phyloP scores from a whole-genome alignment of 2,888 invertebrate genomes.

The Drosophila emarginata region DNA sequence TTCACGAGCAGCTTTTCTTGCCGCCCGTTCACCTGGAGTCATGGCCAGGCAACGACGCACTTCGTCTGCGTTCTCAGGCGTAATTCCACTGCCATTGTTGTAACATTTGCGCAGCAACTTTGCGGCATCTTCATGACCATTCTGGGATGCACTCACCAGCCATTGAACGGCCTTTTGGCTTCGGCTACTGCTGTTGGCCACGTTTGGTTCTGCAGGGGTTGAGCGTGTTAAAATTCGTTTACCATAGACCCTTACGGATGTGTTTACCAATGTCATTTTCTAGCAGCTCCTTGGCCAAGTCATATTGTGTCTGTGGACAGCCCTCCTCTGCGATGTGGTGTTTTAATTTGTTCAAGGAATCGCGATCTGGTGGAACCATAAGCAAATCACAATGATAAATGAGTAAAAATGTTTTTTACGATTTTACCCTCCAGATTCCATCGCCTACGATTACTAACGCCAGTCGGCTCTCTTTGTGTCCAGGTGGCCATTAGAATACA shows the following conservation, averaged over 20 bases:
- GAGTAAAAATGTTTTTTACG: neutral
- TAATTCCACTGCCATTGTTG: slow-evolving; percentile 89
- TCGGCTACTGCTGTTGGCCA: slow-evolving; percentile 54
- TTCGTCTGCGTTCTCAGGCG: slow-evolving; percentile 88
- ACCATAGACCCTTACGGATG: neutral
- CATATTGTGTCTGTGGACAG: slow-evolving; percentile 94
- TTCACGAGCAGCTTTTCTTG: slow-evolving; percentile 92
- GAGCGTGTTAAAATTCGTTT: neutral
- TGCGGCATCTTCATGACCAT: slow-evolving; percentile 94
- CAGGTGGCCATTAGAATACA: slow-evolving; percentile 79
- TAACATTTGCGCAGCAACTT: slow-evolving; percentile 85
- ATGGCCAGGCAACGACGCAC: slow-evolving; percentile 91
- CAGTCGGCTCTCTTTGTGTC: slow-evolving; percentile 80
- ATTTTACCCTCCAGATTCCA: slow-evolving; percentile 82
- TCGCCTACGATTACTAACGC: slow-evolving; percentile 76
- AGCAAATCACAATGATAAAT: neutral
- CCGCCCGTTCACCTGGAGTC: slow-evolving; percentile 93
- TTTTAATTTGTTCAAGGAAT: slow-evolving; percentile 82
- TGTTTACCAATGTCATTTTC: slow-evolving; percentile 89
- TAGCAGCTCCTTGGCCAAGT: slow-evolving; percentile 91
- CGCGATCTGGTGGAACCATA: slow-evolving; percentile 70
- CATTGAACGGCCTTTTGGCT: slow-evolving; percentile 93
- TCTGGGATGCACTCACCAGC: slow-evolving; percentile 96
- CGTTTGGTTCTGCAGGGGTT: slow-evolving; percentile 66
- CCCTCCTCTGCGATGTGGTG: slow-evolving; percentile 93